Base-by-base conservation (phyloP, 2,797 vertebrate genomes). In the Myripristis murdjan region DNA sequence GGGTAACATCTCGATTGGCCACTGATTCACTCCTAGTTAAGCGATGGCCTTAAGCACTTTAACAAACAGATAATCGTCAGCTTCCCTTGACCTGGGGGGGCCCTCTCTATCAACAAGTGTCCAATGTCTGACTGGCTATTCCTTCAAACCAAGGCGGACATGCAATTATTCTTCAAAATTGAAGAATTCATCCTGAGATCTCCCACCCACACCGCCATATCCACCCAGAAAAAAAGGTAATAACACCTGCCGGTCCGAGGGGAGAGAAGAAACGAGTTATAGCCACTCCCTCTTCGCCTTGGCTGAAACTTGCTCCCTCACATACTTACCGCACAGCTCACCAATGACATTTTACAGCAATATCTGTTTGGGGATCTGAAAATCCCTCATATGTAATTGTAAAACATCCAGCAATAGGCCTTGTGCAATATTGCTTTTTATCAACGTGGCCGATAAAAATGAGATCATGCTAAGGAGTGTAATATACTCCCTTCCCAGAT, bases 141-240 rank as follows among this genome's bases (percentile, higher is more conserved):
- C 56, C 55, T 73, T 71, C 77, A 72, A 79, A 88, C 63, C 20
- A 43, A 70, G 65, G 43, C 12, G 53, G 81, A 81, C 70, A 76
- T 18, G 8, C 67, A 85, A 86, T 89, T 80, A 84, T 85, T 89
- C 66, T 74, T 71, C 59, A 78, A 81, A 89, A 82, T 80, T 84
- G 79, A 71, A 75, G 41, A 75, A 70, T 79, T 70, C 63, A 84
- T 82, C 68, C 58, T 49, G 56, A 79, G 68, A 66, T 75, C 69
- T 73, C 57, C 61, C 26, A 2, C 2, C 31, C 69, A 74, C 72
- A 46, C 63, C 51, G 39, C n/a, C n/a, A n/a, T 70, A 73, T 79
- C 70, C 64, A 64, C 52, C 68, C 33, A 18, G 33, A 61, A 71
- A 82, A 47, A 68, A 54, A 72, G 48, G 69, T 72, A 79, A 82